Base-by-base conservation (phyloP, 2,797 vertebrate species). In the Cuculus canorus region DNA sequence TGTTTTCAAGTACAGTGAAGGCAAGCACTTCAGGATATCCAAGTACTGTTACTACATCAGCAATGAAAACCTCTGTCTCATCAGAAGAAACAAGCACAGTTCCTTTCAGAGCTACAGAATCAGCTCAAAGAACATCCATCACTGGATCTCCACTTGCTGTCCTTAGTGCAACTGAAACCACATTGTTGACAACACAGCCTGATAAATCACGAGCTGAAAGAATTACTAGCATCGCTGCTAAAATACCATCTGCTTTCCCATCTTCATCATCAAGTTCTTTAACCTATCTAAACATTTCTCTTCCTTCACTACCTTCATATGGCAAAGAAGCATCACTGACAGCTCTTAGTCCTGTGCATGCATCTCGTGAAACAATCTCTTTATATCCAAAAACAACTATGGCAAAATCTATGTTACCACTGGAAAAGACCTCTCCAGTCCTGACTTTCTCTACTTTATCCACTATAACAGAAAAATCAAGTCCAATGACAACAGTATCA, bases 1-100 rank as follows among this genome's bases (percentile, higher is more conserved):
- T 84, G 17, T 21, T 61, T 89, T 90, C 88, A 61, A 87, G 93
- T 83, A 82, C 78, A 23, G n/a, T 19, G 28, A 92, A 90, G 77
- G 66, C 66, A 60, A 95, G 76, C 41, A 37, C 59, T 75, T 30
- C 53, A 59, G 30, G 25, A 13, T 68, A 93, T 80, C 86, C 52
- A 54, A 28, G 15, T 32, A 57, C 12, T 24, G 47, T 68, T 86
- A 72, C 18, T 5, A 70, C 92, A 69, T 63, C 84, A 53, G 18
- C 82, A 80, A 1, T 50, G 53, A 78, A 88, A 90, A 50, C 63
- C 43, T 53, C 73, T 24, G 11, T 73, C 60, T 72, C 65, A 28
- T 54, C 72, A 47, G 52, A 86, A 84, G 92, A 90, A 93, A n/a
- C 21, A 18, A 75, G 57, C 33, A n/a, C 72, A n/a, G 45, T 48